These are phyloP conservation scores for Campoletis sonorensis DNA, from an alignment of 1,140 invertebrate genomes.

Conservation along the genomic window DNA sequence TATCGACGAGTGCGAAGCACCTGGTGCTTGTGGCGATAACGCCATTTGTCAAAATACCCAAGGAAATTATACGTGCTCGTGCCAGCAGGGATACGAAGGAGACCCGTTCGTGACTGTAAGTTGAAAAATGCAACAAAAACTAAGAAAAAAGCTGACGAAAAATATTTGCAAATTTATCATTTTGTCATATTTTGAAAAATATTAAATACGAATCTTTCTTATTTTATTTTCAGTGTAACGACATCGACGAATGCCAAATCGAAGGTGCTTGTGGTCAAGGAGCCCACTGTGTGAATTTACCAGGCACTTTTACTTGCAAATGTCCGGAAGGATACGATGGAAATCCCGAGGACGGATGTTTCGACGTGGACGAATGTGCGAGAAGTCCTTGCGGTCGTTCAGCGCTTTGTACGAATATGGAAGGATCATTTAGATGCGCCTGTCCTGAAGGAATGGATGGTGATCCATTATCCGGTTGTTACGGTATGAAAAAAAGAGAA, in stretches of 20 bases:
- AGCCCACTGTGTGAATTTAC: slow-evolving; percentile 87
- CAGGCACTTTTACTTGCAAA: slow-evolving; percentile 87
- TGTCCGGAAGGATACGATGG: slow-evolving; percentile 89
- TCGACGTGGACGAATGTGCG: slow-evolving; percentile 84
- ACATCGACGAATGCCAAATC: slow-evolving; percentile 89
- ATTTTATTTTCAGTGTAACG: slow-evolving; percentile 84
- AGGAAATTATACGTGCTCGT: slow-evolving; percentile 93
- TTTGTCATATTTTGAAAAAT: too few relatives aligned
- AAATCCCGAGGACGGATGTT: slow-evolving; percentile 83
- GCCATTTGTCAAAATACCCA: slow-evolving; percentile 89
- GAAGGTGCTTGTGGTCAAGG: slow-evolving; percentile 85
- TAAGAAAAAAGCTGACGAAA: slow-evolving; percentile 14
- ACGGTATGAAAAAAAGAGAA: slow-evolving; percentile 77
- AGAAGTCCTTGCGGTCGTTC: slow-evolving; percentile 83
- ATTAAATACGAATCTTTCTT: too few relatives aligned
- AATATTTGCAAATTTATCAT: too few relatives aligned
- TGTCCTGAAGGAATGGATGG: slow-evolving; percentile 88
- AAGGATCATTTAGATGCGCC: slow-evolving; percentile 84
- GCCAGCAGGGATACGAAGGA: slow-evolving; percentile 88
- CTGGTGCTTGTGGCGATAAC: slow-evolving; percentile 87
- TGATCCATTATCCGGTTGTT: slow-evolving; percentile 83
- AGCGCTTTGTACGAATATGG: slow-evolving; percentile 84
- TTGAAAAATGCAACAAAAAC: slow-evolving; percentile 49
- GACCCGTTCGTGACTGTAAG: slow-evolving; percentile 89
- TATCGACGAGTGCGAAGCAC: slow-evolving; percentile 90